phyloP scores from a whole-genome alignment of 1,140 invertebrate genomes.

The Conopomorpha cramerella region DNA sequence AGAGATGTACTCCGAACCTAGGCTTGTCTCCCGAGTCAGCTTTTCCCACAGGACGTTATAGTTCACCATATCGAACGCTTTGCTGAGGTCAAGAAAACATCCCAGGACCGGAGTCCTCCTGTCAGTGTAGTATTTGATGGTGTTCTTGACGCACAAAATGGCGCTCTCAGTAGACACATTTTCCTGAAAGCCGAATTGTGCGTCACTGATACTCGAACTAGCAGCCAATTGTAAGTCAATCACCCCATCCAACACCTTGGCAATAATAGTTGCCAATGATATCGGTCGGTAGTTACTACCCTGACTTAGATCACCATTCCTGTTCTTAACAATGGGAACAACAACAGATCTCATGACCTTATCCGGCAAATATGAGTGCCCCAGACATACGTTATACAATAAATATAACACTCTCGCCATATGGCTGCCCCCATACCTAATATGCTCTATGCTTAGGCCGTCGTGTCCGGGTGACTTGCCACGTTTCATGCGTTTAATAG shows the following conservation, averaged over 20 bases:
- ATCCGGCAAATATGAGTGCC: not conserved
- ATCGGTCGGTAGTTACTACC: not conserved
- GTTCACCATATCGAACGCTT: not conserved
- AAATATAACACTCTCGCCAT: too few species aligned
- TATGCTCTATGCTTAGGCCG: conserved; percentile 1
- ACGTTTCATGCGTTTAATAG: not conserved
- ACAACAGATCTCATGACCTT: not conserved
- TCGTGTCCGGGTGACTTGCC: conserved; percentile 1
- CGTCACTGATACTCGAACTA: not conserved
- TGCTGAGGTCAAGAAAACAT: not conserved
- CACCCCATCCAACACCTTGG: not conserved
- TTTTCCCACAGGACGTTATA: conserved; percentile 1
- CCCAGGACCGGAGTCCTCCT: not conserved
- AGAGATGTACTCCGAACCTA: too few species aligned
- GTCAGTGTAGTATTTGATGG: not conserved
- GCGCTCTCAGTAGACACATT: not conserved
- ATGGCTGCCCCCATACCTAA: not conserved
- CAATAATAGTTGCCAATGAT: not conserved
- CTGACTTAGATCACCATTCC: not conserved
- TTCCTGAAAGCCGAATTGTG: not conserved
- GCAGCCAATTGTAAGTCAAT: not conserved
- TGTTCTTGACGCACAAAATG: not conserved
- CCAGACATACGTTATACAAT: not conserved
- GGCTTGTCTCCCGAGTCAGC: not conserved
- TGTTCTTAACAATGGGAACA: conserved; percentile 1